phyloP scores from a whole-genome alignment of 2,888 invertebrate species.

The Parasteatoda lunata region DNA sequence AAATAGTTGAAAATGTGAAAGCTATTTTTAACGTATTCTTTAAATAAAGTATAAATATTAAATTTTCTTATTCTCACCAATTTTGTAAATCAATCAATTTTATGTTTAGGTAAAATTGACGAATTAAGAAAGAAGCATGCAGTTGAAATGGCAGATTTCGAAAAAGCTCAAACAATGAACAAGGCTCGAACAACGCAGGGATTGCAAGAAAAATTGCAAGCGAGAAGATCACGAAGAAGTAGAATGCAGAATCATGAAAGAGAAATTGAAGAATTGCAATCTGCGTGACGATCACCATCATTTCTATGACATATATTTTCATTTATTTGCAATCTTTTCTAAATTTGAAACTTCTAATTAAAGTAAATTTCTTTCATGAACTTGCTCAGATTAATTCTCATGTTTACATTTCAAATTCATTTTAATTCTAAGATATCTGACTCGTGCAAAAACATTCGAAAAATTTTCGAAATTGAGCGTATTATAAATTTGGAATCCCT shows the following conservation, averaged over 20 bases:
- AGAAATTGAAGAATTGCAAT: constrained; percentile 69
- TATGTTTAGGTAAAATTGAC: constrained; percentile 73
- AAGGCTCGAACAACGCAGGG: constrained; percentile 74
- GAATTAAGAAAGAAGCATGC: constrained; percentile 74
- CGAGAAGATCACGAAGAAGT: constrained; percentile 71
- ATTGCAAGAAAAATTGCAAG: constrained; percentile 74
- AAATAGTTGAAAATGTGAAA: too few relatives aligned
- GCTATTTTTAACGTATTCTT: too few relatives aligned
- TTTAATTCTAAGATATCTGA: too few relatives aligned
- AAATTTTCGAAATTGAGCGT: too few relatives aligned
- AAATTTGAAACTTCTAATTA: neutral
- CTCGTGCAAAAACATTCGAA: too few relatives aligned
- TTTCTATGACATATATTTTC: neutral
- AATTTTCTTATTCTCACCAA: too few relatives aligned
- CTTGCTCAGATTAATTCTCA: too few relatives aligned
- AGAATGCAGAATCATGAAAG: constrained; percentile 70
- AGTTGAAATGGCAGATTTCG: constrained; percentile 73
- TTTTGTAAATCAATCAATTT: constrained; percentile 17
- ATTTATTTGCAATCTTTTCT: neutral
- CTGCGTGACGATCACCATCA: constrained; percentile 15
- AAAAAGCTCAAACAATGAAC: constrained; percentile 74
- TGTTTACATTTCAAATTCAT: too few relatives aligned
- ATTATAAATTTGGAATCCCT: too few relatives aligned
- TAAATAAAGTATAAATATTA: too few relatives aligned
- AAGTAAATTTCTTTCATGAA: neutral